Conservation (phyloP, 2,888 invertebrate genomes). For the Blomia tropicalis region DNA sequence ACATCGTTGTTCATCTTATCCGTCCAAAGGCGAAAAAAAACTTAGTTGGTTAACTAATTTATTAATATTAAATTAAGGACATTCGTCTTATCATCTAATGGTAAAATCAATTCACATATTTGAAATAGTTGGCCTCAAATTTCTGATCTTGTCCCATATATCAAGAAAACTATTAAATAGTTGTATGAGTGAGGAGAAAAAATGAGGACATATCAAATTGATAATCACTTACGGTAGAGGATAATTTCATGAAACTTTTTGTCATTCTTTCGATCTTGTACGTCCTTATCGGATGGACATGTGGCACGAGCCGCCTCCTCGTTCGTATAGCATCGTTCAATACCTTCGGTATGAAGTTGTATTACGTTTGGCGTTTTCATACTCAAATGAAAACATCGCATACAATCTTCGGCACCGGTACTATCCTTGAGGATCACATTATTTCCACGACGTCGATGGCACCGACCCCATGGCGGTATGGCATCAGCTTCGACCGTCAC, state of each 20-base stretch:
- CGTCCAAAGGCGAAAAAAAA: too few species aligned
- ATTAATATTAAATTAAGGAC: too few species aligned
- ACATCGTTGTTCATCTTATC: too few species aligned
- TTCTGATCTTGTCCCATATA: too few species aligned
- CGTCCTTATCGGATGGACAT: conserved; percentile 41
- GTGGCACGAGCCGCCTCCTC: conserved; percentile 45
- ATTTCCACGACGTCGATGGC: conserved; percentile 45
- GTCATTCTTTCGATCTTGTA: conserved; percentile 25
- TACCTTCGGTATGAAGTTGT: conserved; percentile 44
- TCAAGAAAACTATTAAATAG: too few species aligned
- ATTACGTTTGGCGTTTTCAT: conserved; percentile 46
- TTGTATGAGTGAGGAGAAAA: background rate
- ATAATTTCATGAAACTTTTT: conserved; percentile 39
- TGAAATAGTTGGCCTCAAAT: too few species aligned
- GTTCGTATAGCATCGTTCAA: conserved; percentile 47
- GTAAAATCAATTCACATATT: too few species aligned
- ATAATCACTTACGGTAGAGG: conserved; percentile 44
- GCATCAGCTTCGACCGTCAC: conserved; percentile 48
- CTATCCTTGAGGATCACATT: conserved; percentile 48
- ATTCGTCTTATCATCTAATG: too few species aligned
- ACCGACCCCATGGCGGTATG: conserved; percentile 50
- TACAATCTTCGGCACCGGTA: conserved; percentile 44
- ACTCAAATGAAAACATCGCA: conserved; percentile 46
- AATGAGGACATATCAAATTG: background rate
- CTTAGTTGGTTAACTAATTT: too few species aligned